A percentile compares a stretch with the other conserved stretches of the same genome.
phyloP scores from a whole-genome alignment of 2,113 vertebrate genomes.

The Pseudorectes ferrugineus region DNA sequence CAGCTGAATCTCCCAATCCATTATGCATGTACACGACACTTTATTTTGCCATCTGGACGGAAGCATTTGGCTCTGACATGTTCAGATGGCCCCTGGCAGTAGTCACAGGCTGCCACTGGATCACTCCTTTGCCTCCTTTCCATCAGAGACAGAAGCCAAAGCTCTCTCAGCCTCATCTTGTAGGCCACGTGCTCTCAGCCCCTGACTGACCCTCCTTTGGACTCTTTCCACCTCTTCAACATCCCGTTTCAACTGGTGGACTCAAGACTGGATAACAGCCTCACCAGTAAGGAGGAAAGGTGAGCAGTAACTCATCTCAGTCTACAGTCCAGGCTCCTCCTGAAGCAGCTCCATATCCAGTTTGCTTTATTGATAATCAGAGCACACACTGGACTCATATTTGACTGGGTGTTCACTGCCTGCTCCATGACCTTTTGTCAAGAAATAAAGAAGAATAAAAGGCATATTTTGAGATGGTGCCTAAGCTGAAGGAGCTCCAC shows the following conservation, averaged over 20 bases:
- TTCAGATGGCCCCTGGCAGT: background rate
- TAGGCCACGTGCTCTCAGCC: background rate
- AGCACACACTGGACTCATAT: background rate
- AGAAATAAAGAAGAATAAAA: background rate
- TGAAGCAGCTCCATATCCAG: background rate
- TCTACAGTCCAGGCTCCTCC: background rate
- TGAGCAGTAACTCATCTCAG: background rate
- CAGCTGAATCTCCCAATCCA: background rate
- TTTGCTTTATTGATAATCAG: background rate
- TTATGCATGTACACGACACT: background rate
- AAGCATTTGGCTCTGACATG: background rate
- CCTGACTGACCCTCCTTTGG: background rate
- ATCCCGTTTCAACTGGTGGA: background rate
- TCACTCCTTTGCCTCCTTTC: background rate
- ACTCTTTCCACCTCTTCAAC: background rate
- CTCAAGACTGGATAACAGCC: background rate
- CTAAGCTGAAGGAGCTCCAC: background rate
- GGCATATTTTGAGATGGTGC: background rate
- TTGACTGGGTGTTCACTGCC: background rate
- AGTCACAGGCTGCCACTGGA: background rate
- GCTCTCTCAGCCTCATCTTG: background rate
- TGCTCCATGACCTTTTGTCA: background rate
- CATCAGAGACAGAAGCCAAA: background rate
- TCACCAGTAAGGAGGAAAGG: background rate
- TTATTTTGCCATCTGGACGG: background rate